These are phyloP conservation scores for Laothoe populi DNA, from an alignment of 2,888 invertebrate species.

Conservation along the genomic window DNA sequence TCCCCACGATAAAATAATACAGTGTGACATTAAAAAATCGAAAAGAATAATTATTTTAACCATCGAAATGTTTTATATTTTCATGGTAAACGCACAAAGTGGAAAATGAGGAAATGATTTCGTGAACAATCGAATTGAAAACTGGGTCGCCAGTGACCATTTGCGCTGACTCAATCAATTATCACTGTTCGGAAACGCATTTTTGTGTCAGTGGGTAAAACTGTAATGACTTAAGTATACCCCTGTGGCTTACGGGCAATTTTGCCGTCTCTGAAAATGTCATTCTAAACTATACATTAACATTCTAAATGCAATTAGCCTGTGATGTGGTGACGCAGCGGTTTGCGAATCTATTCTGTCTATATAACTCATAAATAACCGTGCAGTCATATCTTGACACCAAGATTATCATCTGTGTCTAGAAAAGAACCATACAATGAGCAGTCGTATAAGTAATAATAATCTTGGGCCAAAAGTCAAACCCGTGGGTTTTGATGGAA, in stretches of 20 bases:
- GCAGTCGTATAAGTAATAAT: no score
- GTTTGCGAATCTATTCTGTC: neutral
- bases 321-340: neutral
- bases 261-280: conserved; percentile 6
- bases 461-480: no score
- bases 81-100: conserved; percentile 41
- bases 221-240: conserved; percentile 38
- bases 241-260: conserved; percentile 20
- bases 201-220: conserved; percentile 51
- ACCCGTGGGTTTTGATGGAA: no score
- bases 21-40: conserved; percentile 32
- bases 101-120: conserved; percentile 50
- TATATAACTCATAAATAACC: neutral
- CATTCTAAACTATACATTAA: conserved; percentile 5
- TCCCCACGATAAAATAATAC: neutral
- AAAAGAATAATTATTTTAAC: conserved; percentile 30
- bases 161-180: conserved; percentile 49
- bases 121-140: conserved; percentile 51
- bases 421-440: no score
- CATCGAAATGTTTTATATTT: conserved; percentile 38
- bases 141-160: conserved; percentile 46
- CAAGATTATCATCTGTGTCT: neutral
- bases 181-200: conserved; percentile 47
- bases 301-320: no score
- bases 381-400: neutral